These are phyloP conservation scores for Sebastes aleutianus DNA, from an alignment of 2,797 vertebrate species.

Conservation along the genomic window DNA sequence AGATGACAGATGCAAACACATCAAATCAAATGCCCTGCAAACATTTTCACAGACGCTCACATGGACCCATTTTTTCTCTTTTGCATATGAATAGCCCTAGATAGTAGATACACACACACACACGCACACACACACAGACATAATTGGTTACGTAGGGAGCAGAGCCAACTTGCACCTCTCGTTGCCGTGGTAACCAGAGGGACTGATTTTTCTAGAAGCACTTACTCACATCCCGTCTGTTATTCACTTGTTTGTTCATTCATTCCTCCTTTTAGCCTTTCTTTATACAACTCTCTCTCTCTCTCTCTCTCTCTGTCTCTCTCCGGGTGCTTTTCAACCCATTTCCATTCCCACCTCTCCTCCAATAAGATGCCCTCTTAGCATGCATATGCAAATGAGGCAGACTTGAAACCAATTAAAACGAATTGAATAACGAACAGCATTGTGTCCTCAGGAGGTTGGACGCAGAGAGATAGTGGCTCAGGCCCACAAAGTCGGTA, in stretches of 20 bases:
- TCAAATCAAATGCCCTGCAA: constrained; percentile 51
- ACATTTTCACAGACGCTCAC: constrained; percentile 51
- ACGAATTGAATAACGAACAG: constrained; percentile 49
- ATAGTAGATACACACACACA: constrained; percentile 49
- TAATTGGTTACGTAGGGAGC: constrained; percentile 77
- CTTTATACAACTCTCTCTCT: constrained; percentile 45
- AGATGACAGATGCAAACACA: constrained; percentile 47
- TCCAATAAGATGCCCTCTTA: constrained; percentile 68
- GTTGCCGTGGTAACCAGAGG: constrained; percentile 76
- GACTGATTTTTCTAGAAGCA: constrained; percentile 76
- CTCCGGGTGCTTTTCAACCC: constrained; percentile 54
- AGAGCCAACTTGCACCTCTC: constrained; percentile 74
- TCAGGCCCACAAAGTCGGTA: constrained; percentile 11
- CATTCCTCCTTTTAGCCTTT: constrained; percentile 71
- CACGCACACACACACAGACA: constrained; percentile 48
- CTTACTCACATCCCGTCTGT: constrained; percentile 77
- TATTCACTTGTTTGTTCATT: constrained; percentile 79
- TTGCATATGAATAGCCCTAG: constrained; percentile 70
- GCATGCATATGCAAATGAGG: constrained; percentile 74
- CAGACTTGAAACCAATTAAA: constrained; percentile 74
- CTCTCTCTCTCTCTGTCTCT: constrained; percentile 29
- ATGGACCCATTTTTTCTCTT: constrained; percentile 52
- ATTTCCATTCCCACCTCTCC: constrained; percentile 64
- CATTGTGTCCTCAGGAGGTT: constrained; percentile 41
- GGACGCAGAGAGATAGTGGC: constrained; percentile 32